Base-by-base conservation (phyloP, 1,140 invertebrate genomes). In the Choristoneura fumiferana region DNA sequence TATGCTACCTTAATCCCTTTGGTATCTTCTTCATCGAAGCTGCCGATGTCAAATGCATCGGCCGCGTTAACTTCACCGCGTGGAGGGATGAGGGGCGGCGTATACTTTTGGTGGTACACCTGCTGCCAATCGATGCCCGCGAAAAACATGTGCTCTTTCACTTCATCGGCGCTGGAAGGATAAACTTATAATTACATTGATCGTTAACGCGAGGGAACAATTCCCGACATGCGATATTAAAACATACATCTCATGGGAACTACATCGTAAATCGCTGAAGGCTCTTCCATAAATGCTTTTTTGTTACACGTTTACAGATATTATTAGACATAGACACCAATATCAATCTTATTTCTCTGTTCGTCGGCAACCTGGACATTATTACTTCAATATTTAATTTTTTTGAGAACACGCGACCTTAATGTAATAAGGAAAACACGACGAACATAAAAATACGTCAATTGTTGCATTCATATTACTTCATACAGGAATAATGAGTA, bases 11-110 rank as follows among this genome's bases (percentile, higher is more conserved):
- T 99, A 71, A 99, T 99, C 38, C 98, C 98, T 90, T 99, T 99
- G 1, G 98, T 99, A 85, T 99, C 99, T 81, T 99, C 99, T 83
- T 99, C 99, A 86, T 99, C 99, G 91, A 99, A 99, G 43, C 98
- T 99, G 38, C 99, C 99, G 83, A 99, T 99, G 83, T 99, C 99
- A 90, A 99, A 99, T 14, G 99, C 99, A 91, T 99, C 99, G 0
- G 98, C 98, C 10, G 99, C 99, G 91, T 99, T 99, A 0, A 99
- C 99, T 90, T 99, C 98, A 0, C 98, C 99, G 58, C 98, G 91
- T 1, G 99, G 98, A 38, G 99, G 99, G 66, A 99, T 98, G 57
- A 99, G 91, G 6, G 99, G 98, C 15, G 99, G 98, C 12, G 97
- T 96, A 90, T 99, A 99, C 89, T 99, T 99, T 90, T 99, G 97